Percentiles rank a stretch among this genome's conserved stretches.
Evolutionary conservation across 1,140 invertebrate species (phyloP).

Genomic region (Drosophila sucinea): DNA sequence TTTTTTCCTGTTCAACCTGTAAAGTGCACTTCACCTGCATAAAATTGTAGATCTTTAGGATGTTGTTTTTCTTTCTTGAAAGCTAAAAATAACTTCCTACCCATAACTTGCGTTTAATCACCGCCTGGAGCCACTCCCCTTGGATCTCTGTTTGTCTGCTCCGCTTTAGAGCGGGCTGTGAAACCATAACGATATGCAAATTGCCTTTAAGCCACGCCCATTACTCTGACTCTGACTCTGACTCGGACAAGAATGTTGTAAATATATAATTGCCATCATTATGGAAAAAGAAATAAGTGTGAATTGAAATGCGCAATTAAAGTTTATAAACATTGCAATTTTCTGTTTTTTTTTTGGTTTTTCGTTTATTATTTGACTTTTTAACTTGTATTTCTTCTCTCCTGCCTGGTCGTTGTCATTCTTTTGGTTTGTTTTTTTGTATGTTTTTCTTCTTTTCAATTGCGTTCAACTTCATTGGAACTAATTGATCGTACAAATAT

Average conservation of each 20-base stretch:
- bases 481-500: slow-evolving; percentile 67
- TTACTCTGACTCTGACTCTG: background rate
- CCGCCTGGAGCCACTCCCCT: background rate
- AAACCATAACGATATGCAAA: slow-evolving; percentile 21
- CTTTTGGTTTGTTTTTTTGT: background rate
- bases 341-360: slow-evolving; percentile 1
- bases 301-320: slow-evolving; percentile 7
- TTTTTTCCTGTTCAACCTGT: no score
- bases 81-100: background rate
- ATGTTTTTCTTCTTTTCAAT: slow-evolving; percentile 13
- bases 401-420: background rate
- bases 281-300: slow-evolving; percentile 10
- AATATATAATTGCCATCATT: slow-evolving; percentile 17
- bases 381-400: background rate
- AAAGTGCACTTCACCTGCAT: no score
- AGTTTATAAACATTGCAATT: slow-evolving; percentile 13
- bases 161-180: no score
- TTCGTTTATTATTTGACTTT: background rate
- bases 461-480: slow-evolving; percentile 67
- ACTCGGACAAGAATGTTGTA: background rate
- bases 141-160: background rate
- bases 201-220: slow-evolving; percentile 6
- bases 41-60: background rate
- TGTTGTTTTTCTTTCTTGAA: background rate
- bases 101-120: background rate